These are phyloP conservation scores for Nyctalus aviator DNA, from an alignment of 2,797 vertebrate genomes.

Conservation along the genomic window DNA sequence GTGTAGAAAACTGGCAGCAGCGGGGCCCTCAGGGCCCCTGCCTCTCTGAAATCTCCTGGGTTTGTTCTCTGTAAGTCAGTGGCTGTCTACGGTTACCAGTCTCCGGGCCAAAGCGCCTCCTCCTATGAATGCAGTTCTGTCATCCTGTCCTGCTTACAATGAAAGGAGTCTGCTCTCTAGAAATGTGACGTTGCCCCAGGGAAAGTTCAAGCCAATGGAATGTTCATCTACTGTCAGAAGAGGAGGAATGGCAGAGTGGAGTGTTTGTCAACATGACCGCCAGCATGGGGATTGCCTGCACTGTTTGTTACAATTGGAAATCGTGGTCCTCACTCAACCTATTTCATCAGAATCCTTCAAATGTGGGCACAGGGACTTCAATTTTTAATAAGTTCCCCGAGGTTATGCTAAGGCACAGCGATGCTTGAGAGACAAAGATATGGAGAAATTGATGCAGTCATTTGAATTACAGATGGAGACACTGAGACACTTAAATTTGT, in stretches of 20 bases:
- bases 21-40: background rate
- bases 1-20: background rate
- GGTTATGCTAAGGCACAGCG: background rate
- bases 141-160: conserved; percentile 20
- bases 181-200: background rate
- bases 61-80: conserved; percentile 8
- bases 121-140: conserved; percentile 13
- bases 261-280: background rate
- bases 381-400: background rate
- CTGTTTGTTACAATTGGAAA: background rate
- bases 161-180: background rate
- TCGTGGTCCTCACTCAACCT: background rate
- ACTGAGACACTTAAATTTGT: background rate
- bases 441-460: background rate
- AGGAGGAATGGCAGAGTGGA: background rate
- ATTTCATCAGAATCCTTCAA: background rate
- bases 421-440: background rate
- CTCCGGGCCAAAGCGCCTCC: background rate
- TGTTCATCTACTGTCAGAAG: background rate
- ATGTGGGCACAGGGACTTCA: background rate
- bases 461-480: background rate
- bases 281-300: background rate
- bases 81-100: background rate
- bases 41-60: conserved; percentile 44
- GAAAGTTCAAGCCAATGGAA: conserved; percentile 36